Evolutionary conservation across 2,888 invertebrate genomes (phyloP).

Genomic region (Patella caerulea): DNA sequence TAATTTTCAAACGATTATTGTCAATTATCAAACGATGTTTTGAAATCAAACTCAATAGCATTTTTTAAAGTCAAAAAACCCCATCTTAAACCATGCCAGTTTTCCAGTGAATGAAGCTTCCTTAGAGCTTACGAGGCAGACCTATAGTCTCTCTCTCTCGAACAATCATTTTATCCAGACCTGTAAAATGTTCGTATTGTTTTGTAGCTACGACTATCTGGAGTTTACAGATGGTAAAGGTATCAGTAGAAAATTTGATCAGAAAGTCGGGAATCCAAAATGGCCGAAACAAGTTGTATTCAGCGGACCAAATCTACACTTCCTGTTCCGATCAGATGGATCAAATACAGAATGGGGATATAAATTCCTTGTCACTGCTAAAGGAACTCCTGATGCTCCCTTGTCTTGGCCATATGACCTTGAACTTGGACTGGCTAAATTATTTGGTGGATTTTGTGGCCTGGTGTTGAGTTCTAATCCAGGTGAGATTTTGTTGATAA

Average conservation of each 20-base stretch:
- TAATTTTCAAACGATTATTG: too few species aligned
- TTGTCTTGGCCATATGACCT: constrained; percentile 68
- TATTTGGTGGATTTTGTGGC: constrained; percentile 66
- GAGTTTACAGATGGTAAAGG: constrained; percentile 68
- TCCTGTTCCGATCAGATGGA: constrained; percentile 69
- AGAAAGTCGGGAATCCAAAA: constrained; percentile 67
- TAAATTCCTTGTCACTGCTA: constrained; percentile 69
- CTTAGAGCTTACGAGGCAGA: too few species aligned
- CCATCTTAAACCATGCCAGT: too few species aligned
- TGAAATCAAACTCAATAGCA: too few species aligned
- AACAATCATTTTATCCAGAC: too few species aligned
- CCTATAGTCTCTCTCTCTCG: too few species aligned
- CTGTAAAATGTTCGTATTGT: not conserved
- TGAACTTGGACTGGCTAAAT: constrained; percentile 62
- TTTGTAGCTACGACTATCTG: constrained; percentile 68
- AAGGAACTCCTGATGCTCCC: constrained; percentile 66
- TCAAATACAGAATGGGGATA: constrained; percentile 71
- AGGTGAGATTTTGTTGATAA: constrained; percentile 38
- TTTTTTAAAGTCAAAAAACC: too few species aligned
- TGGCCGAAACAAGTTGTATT: constrained; percentile 66
- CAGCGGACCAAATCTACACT: constrained; percentile 65
- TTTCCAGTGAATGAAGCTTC: too few species aligned
- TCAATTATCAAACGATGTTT: too few species aligned
- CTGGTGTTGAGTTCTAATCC: constrained; percentile 61
- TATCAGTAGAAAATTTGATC: constrained; percentile 64